Evolutionary conservation across 2,797 vertebrate genomes (phyloP), one percentile per base, ranked within the genome.

Genomic region (Rhinichthys osculus): DNA sequence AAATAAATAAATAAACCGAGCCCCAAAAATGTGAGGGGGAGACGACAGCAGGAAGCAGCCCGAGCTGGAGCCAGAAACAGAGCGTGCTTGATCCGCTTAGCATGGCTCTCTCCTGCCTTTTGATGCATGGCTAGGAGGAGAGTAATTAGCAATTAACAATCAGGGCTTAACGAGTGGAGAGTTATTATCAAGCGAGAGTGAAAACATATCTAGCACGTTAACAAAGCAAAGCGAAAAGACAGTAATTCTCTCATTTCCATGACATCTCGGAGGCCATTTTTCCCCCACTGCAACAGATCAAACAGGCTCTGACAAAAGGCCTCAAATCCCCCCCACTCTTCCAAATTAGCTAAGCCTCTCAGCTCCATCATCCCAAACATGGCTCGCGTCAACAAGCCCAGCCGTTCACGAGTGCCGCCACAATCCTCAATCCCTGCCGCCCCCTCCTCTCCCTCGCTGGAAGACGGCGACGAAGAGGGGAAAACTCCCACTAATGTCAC

Each of bases 261-360:
- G 91, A 93, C 92, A 93, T 95, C 92, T 94, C 87, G 88, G 89
- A 93, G 91, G 91, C 89, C 93, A 93, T 92, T 93, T 90, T 89
- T 88, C 38, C 67, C 81, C 23, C 27, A 50, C 38, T 14, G 92
- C 93, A 90, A 88, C 93, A 95, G 93, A 96, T 95, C 93, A 96
- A 96, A 96, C 93, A 93, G 92, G 89, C 90, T 87, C 90, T 88
- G 94, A 95, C 93, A 94, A 95, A 95, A 94, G 92, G 90, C 91
- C 90, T 87, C 90, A 94, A 95, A 94, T 94, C 93, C 92, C 92
- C 89, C 90, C 91, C 64, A 92, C 92, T 91, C 94, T 95, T 93
- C 93, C 93, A 95, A 95, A 96, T 95, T 93, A 96, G 95, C 93
- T 95, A 95, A 96, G 94, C 94, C 92, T 95, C 93, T 96, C 93